phyloP scores from a whole-genome alignment of 1,140 invertebrate species.

The Leptinotarsa lineolata region DNA sequence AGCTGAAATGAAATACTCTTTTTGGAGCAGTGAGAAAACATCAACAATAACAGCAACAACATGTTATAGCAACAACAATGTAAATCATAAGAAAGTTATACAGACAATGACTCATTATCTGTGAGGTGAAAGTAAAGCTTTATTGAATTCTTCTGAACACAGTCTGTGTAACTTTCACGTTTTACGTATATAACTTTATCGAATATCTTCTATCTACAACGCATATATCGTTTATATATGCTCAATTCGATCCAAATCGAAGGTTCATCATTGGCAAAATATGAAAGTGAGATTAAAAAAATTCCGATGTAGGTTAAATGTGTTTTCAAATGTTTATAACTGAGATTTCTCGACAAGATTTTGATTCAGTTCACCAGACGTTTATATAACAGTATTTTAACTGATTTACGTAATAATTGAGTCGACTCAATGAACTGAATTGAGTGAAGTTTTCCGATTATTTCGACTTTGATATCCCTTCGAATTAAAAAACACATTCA shows the following conservation, averaged over 20 bases:
- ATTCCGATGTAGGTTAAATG: too few species aligned
- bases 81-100: constrained; percentile 41
- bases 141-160: constrained; percentile 23
- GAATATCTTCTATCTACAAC: constrained; percentile 25
- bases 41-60: constrained; percentile 53
- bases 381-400: too few species aligned
- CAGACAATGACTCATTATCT: constrained; percentile 26
- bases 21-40: constrained; percentile 36
- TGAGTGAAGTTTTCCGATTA: too few species aligned
- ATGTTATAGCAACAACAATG: constrained; percentile 51
- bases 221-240: constrained; percentile 3
- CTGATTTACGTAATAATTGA: too few species aligned
- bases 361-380: too few species aligned
- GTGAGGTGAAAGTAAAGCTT: constrained; percentile 17
- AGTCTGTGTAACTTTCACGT: constrained; percentile 30
- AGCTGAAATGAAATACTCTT: not conserved
- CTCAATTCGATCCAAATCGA: not conserved
- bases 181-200: constrained; percentile 31
- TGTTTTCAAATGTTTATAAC: too few species aligned
- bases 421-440: too few species aligned
- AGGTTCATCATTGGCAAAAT: not conserved
- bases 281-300: not conserved
- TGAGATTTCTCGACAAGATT: too few species aligned
- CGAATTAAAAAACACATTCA: too few species aligned
- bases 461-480: too few species aligned